phyloP scores from a whole-genome alignment of 2,888 invertebrate species.

The Operophtera brumata region DNA sequence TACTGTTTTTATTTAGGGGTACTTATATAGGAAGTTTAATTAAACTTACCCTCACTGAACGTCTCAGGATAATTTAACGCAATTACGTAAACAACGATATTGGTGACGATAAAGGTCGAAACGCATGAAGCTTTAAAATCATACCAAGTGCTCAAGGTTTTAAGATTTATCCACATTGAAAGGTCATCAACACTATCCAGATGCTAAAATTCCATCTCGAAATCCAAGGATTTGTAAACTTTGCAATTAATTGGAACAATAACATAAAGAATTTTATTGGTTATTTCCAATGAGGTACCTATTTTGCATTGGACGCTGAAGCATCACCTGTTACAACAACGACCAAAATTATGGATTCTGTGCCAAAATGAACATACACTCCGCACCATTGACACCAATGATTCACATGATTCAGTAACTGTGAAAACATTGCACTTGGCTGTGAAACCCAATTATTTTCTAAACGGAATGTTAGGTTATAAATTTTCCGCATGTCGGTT shows the following conservation, averaged over 20 bases:
- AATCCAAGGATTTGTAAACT: background rate
- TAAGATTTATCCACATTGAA: constrained; percentile 4
- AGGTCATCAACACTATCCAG: constrained; percentile 16
- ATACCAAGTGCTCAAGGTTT: background rate
- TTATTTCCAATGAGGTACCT: constrained; percentile 1
- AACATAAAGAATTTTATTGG: background rate
- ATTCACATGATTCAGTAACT: constrained; percentile 50
- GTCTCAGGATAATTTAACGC: no score
- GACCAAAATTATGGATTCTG: constrained; percentile 37
- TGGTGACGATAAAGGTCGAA: background rate
- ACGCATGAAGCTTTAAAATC: background rate
- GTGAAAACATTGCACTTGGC: constrained; percentile 54
- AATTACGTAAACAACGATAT: background rate
- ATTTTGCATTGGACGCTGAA: background rate
- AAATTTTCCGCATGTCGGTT: constrained; percentile 58
- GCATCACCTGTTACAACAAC: constrained; percentile 38
- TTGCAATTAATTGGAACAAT: background rate
- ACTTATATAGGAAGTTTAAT: no score
- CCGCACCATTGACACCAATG: constrained; percentile 65
- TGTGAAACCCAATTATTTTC: constrained; percentile 65
- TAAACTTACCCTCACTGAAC: no score
- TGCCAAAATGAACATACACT: constrained; percentile 71
- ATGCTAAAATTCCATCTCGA: constrained; percentile 27
- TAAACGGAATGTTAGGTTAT: constrained; percentile 54
- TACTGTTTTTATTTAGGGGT: no score